Conservation (phyloP, 2,888 invertebrate genomes). For the Calephelis perditalis region DNA sequence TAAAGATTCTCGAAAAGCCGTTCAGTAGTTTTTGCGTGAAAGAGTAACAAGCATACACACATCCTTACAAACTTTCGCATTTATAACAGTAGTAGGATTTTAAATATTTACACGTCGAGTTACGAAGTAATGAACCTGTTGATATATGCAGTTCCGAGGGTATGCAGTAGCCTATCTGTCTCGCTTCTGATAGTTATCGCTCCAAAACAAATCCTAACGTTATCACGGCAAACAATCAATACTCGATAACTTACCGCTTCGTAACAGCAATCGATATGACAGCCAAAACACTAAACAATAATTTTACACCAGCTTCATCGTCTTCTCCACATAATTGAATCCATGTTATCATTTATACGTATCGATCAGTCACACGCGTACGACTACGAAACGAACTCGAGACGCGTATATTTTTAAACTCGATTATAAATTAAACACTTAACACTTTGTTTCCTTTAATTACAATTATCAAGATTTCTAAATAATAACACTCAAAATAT, state of each 20-base stretch:
- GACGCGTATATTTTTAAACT: conserved; percentile 75
- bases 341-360: conserved; percentile 76
- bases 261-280: conserved; percentile 35
- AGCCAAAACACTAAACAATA: conserved; percentile 42
- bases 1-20: no score
- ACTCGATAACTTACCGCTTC: conserved; percentile 57
- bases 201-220: conserved; percentile 59
- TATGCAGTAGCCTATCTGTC: conserved; percentile 8
- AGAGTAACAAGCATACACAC: no score
- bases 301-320: conserved; percentile 51
- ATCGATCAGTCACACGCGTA: conserved; percentile 75
- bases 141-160: background rate
- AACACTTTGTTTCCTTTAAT: conserved; percentile 38
- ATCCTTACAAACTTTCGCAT: no score
- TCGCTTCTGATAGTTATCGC: conserved; percentile 25
- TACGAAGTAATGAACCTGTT: conserved; percentile 1
- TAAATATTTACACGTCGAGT: background rate
- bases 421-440: conserved; percentile 44
- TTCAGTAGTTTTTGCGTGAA: no score
- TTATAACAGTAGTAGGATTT: background rate
- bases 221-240: conserved; percentile 63
- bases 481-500: conserved; percentile 13
- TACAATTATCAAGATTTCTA: conserved; percentile 35
- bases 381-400: conserved; percentile 48
- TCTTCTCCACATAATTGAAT: conserved; percentile 71